Percentiles rank a stretch among this genome's conserved stretches.
These are phyloP conservation scores for Hartigia nigra DNA, from an alignment of 2,888 invertebrate species.

Conservation along the genomic window DNA sequence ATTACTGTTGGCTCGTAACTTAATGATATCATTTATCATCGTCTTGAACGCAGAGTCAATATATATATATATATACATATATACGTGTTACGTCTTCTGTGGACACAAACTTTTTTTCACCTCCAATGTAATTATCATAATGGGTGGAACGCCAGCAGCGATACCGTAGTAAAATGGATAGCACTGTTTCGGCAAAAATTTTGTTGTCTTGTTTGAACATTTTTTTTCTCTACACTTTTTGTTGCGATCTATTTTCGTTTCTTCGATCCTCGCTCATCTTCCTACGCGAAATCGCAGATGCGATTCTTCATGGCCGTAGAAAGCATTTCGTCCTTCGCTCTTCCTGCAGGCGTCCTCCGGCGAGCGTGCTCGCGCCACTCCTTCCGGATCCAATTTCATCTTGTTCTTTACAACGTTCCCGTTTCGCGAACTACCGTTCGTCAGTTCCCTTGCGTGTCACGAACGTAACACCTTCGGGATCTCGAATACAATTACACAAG, in stretches of 20 bases:
- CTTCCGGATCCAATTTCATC: constrained; percentile 9
- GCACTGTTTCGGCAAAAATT: neutral
- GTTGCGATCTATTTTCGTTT: neutral
- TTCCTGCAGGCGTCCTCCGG: neutral
- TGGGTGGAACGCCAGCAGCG: neutral
- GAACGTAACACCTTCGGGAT: neutral
- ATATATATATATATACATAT: neutral
- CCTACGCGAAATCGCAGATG: neutral
- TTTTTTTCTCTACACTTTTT: neutral
- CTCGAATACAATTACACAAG: neutral
- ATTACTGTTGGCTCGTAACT: neutral
- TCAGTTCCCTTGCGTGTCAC: neutral
- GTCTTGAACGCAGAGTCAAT: neutral
- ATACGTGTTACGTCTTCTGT: no score
- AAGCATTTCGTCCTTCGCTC: constrained; percentile 1
- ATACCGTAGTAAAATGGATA: neutral
- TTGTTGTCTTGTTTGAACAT: neutral
- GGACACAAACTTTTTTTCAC: neutral
- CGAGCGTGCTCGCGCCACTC: neutral
- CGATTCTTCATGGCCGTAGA: neutral
- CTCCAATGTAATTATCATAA: neutral
- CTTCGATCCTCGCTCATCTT: neutral
- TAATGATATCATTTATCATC: neutral
- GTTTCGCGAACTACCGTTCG: constrained; percentile 3
- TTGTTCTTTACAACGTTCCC: neutral